Base-by-base conservation (phyloP, 2,797 vertebrate genomes). In the Pitangus sulphuratus region DNA sequence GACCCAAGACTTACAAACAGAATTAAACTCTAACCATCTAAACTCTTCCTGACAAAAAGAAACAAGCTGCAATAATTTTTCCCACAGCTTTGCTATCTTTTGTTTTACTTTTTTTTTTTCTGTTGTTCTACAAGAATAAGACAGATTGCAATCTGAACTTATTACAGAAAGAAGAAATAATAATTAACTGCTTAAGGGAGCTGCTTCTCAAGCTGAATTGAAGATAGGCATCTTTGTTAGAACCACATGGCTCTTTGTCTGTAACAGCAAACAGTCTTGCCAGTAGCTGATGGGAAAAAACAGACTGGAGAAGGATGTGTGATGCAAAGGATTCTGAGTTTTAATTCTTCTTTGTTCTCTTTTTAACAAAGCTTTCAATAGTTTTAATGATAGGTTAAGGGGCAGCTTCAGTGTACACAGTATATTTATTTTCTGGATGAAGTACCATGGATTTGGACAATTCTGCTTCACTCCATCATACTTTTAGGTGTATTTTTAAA, bases 141-240 rank as follows among this genome's bases (percentile, higher is more conserved):
- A 78, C 45, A 93, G 84, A 94, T 95, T 96, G 79, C 35, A 78
- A 91, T 89, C 87, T 93, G 76, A 88, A 84, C 86, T 95, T 76
- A 42, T 65, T 87, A 89, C 22, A 81, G 57, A 78, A 81, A 89
- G 72, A 87, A 79, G 44, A 84, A 84, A 66, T 69, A 61, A 83
- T 57, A 92, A 94, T 92, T 71, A 93, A 81, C 26, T 40, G 28
- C 84, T 81, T 33, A 85, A 87, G 39, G 85, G 57, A 87, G 50
- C 57, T 78, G 39, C 80, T 92, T 93, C 76, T 75, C 54, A 72
- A 88, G 58, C 82, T 87, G 79, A 80, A 77, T 56, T 79, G 82
- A 87, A 95, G 95, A 89, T 35, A 82, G 40, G 15, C 71, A 89
- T 91, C 90, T 92, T 78, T 93, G 76, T 64, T 81, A 93, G 91